A percentile compares a stretch with the other conserved stretches of the same genome.
Conservation (phyloP, 2,797 vertebrate genomes). For the Synanceia verrucosa region DNA sequence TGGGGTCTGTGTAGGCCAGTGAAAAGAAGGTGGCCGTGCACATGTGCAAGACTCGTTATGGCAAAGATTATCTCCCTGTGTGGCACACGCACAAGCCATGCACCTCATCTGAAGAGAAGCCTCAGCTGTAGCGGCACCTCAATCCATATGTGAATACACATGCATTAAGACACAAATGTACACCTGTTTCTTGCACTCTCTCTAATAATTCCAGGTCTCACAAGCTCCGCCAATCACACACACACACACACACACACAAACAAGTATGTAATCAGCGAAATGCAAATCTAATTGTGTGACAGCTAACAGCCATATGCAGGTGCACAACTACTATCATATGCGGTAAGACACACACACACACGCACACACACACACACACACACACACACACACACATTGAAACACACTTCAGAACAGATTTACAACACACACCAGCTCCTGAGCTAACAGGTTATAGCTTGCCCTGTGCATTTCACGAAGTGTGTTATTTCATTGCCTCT, state of each 20-base stretch:
- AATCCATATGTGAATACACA: slow-evolving; percentile 50
- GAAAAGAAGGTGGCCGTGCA: slow-evolving; percentile 49
- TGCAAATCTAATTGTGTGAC: slow-evolving; percentile 44
- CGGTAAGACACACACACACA: slow-evolving; percentile 33
- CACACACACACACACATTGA: slow-evolving; percentile 11
- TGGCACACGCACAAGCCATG: slow-evolving; percentile 29
- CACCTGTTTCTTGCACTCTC: slow-evolving; percentile 46
- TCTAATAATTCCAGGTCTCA: slow-evolving; percentile 12
- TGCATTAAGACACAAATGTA: slow-evolving; percentile 31
- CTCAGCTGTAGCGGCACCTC: slow-evolving; percentile 34
- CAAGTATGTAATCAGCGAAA: slow-evolving; percentile 52
- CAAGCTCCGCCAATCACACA: slow-evolving; percentile 8
- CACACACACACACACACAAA: background rate
- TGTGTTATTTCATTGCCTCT: slow-evolving; percentile 77
- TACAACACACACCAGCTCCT: slow-evolving; percentile 46
- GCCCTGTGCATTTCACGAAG: slow-evolving; percentile 69
- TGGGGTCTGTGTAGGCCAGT: slow-evolving; percentile 56
- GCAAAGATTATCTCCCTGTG: slow-evolving; percentile 63
- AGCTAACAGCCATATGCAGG: slow-evolving; percentile 55
- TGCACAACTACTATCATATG: slow-evolving; percentile 49
- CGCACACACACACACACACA: background rate
- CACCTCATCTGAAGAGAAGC: slow-evolving; percentile 38
- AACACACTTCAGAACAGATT: slow-evolving; percentile 11
- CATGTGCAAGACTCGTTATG: slow-evolving; percentile 59
- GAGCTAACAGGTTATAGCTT: slow-evolving; percentile 75